A percentile compares a stretch with the other conserved stretches of the same genome.
phyloP scores from a whole-genome alignment of 2,888 invertebrate genomes.

The Hirtodrosophila cameraria region DNA sequence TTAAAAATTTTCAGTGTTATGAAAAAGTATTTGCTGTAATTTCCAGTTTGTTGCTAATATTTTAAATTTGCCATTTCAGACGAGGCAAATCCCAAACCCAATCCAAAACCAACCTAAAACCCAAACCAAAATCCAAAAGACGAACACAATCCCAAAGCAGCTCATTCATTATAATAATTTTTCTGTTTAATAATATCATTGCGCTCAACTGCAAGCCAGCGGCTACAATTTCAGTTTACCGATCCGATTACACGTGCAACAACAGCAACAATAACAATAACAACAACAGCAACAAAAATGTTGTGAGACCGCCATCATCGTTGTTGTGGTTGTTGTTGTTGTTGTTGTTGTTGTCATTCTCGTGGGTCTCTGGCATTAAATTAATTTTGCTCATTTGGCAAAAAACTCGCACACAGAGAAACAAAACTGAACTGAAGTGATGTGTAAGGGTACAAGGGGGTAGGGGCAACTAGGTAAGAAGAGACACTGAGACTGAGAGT shows the following conservation, averaged over 20 bases:
- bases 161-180: constrained; percentile 77
- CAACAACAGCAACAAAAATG: constrained; percentile 48
- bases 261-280: constrained; percentile 35
- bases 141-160: constrained; percentile 43
- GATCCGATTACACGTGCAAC: constrained; percentile 78
- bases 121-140: neutral
- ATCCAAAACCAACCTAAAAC: neutral
- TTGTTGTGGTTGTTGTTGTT: constrained; percentile 25
- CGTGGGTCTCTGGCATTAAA: constrained; percentile 70
- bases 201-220: constrained; percentile 74
- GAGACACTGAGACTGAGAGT: constrained; percentile 31
- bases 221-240: constrained; percentile 76
- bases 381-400: constrained; percentile 77
- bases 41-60: neutral
- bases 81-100: neutral
- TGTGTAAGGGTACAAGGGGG: constrained; percentile 1
- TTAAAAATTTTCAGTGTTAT: no score
- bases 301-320: constrained; percentile 46
- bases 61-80: constrained; percentile 3
- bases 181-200: constrained; percentile 77
- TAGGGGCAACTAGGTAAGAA: constrained; percentile 34
- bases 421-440: constrained; percentile 1
- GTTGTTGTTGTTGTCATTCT: constrained; percentile 55
- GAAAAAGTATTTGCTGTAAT: neutral
- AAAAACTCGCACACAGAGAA: constrained; percentile 37